These are phyloP conservation scores for Bergia puertoricense DNA, from an alignment of 92 coral and sea anemone species.

Conservation along the genomic window DNA sequence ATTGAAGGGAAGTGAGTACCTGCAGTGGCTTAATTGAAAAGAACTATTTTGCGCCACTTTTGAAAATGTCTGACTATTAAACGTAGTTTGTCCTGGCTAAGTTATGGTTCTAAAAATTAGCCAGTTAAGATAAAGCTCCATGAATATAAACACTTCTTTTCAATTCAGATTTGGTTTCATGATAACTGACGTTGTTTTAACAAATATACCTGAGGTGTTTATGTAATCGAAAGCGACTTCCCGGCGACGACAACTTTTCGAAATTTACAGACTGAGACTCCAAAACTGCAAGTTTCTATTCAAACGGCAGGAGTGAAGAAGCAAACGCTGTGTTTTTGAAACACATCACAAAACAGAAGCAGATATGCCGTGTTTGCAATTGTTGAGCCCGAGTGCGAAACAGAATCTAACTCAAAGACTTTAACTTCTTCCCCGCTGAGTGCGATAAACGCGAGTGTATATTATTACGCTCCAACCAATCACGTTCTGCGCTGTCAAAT, in stretches of 20 bases:
- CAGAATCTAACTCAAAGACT: background rate
- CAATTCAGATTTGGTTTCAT: background rate
- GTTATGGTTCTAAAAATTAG: background rate
- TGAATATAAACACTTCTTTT: background rate
- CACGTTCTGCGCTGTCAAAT: background rate
- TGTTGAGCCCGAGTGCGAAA: background rate
- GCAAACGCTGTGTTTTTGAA: background rate
- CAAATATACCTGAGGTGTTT: background rate
- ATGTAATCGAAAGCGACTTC: background rate
- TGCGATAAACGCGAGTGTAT: constrained; percentile 6
- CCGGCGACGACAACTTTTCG: background rate
- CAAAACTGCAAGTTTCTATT: background rate
- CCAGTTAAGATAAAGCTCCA: constrained; percentile 8
- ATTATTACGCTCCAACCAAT: background rate
- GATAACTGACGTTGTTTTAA: background rate
- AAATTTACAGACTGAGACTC: background rate
- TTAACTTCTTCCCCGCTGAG: constrained; percentile 21
- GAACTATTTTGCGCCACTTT: background rate
- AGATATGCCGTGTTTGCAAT: background rate
- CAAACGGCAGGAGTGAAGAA: background rate
- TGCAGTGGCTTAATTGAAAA: constrained; percentile 25
- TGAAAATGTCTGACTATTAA: constrained; percentile 12
- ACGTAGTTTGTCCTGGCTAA: background rate
- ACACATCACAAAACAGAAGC: background rate
- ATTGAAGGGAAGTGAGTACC: constrained; percentile 13